Evolutionary conservation across 2,113 vertebrate species (phyloP).

Genomic region (Tragelaphus buxtoni): DNA sequence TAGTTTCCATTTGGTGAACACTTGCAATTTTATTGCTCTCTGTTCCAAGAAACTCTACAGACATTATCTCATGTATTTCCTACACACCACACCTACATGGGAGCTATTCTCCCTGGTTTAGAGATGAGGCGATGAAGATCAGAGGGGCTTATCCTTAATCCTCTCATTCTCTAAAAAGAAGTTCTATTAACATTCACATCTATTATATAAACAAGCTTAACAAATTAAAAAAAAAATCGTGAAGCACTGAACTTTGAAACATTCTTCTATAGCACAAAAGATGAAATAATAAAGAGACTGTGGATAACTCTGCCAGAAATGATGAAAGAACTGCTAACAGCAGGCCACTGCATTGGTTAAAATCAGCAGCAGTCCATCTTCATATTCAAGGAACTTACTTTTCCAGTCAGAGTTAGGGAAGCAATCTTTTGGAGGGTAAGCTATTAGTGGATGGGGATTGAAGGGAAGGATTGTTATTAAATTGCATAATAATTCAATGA

Average conservation of each 20-base stretch:
- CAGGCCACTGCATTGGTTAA: rapidly evolving
- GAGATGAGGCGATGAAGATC: background rate
- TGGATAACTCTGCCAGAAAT: too few species aligned
- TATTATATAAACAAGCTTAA: background rate
- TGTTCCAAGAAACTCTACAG: background rate
- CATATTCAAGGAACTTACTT: background rate
- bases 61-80: background rate
- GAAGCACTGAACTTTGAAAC: background rate
- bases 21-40: background rate
- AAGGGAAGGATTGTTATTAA: rapidly evolving
- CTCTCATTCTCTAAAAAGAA: background rate
- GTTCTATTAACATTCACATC: background rate
- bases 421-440: background rate
- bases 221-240: background rate
- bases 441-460: background rate
- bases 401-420: background rate
- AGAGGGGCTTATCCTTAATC: background rate
- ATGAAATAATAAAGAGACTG: background rate
- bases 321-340: rapidly evolving
- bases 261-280: background rate
- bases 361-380: rapidly evolving
- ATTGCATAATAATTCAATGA: background rate
- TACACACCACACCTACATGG: background rate
- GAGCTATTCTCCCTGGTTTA: background rate
- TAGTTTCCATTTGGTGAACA: background rate